A percentile compares a stretch with the other conserved stretches of the same genome.
Conservation (phyloP, 2,888 invertebrate genomes). For the Oconnorella tubifera region DNA sequence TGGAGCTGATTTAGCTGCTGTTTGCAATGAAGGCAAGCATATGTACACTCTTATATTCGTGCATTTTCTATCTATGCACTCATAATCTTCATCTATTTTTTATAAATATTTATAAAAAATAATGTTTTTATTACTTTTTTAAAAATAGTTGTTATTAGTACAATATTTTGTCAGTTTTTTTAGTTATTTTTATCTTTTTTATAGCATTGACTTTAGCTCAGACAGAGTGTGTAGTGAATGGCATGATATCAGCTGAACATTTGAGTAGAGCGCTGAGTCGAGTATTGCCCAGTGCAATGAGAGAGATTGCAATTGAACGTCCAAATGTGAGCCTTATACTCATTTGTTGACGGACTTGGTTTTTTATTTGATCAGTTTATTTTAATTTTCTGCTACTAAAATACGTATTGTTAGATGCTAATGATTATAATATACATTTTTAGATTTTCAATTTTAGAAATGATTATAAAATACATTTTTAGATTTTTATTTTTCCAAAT, state of each 20-base stretch:
- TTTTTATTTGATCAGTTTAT: too few species aligned
- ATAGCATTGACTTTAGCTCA: background rate
- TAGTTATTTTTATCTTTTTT: background rate
- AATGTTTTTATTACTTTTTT: background rate
- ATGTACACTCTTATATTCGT: background rate
- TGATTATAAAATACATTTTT: too few species aligned
- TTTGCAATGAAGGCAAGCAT: slow-evolving; percentile 66
- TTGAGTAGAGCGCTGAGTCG: slow-evolving; percentile 43
- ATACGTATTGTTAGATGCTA: too few species aligned
- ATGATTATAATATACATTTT: too few species aligned
- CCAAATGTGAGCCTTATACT: slow-evolving; percentile 56
- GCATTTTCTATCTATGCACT: too few species aligned
- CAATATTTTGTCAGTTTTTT: background rate
- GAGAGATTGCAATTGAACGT: slow-evolving; percentile 79
- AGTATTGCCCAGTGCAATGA: slow-evolving; percentile 83
- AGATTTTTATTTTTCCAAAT: too few species aligned
- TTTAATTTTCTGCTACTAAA: too few species aligned
- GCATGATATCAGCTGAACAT: slow-evolving; percentile 32
- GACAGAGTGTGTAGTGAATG: background rate
- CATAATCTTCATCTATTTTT: background rate
- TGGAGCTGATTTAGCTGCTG: slow-evolving; percentile 76
- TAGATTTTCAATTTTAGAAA: too few species aligned
- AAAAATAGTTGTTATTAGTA: background rate
- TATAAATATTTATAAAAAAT: background rate
- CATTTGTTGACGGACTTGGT: too few species aligned